A percentile compares a stretch with the other conserved stretches of the same genome.
Conservation (phyloP, 1,140 invertebrate genomes). For the Brachionus koreanus region DNA sequence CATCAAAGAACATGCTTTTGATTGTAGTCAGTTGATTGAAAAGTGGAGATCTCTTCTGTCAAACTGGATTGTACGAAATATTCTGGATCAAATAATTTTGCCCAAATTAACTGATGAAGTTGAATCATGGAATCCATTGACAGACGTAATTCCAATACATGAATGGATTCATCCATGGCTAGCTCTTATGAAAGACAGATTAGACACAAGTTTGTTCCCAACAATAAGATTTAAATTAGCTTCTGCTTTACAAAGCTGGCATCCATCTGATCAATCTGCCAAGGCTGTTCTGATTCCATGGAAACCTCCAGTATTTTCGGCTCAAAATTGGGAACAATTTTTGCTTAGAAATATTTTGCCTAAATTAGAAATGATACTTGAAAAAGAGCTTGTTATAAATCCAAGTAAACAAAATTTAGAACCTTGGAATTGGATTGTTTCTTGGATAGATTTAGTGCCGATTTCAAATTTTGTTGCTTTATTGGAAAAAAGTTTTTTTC, state of each 20-base stretch:
- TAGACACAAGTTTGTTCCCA: neutral
- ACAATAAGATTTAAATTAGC: constrained; percentile 84
- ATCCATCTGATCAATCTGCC: constrained; percentile 79
- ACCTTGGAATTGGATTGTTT: constrained; percentile 78
- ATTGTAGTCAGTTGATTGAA: constrained; percentile 74
- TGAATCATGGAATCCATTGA: constrained; percentile 86
- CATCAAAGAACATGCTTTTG: constrained; percentile 63
- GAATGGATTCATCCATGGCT: constrained; percentile 95
- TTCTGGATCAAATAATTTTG: constrained; percentile 74
- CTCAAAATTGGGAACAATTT: constrained; percentile 76
- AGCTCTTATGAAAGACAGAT: constrained; percentile 66
- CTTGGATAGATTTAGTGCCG: constrained; percentile 76
- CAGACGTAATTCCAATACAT: constrained; percentile 87
- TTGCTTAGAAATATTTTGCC: constrained; percentile 83
- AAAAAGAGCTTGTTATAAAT: constrained; percentile 72
- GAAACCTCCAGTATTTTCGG: constrained; percentile 72
- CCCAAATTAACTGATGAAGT: constrained; percentile 75
- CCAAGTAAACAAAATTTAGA: constrained; percentile 72
- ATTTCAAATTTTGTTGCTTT: constrained; percentile 67
- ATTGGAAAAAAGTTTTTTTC: constrained; percentile 79
- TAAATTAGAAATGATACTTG: constrained; percentile 61
- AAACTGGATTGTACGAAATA: constrained; percentile 74
- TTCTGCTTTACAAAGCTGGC: constrained; percentile 78
- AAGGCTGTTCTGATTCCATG: constrained; percentile 86
- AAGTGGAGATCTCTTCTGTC: constrained; percentile 76